Evolutionary conservation across 2,797 vertebrate species (phyloP).

Genomic region (Falco cherrug): DNA sequence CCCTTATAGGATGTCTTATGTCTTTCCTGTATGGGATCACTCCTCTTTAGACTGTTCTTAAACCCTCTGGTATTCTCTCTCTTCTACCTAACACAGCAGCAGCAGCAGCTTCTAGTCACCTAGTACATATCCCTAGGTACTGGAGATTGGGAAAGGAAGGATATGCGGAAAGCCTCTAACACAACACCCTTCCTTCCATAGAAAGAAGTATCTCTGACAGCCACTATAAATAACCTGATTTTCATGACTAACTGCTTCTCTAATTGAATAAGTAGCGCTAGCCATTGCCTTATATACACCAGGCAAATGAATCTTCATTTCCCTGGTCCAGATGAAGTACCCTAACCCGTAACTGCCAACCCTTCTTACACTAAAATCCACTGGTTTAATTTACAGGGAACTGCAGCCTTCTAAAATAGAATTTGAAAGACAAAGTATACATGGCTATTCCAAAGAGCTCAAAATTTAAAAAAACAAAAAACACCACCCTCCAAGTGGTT

Average conservation of each 20-base stretch:
- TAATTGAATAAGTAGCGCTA: neutral
- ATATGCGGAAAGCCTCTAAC: neutral
- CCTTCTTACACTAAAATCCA: neutral
- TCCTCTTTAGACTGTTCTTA: neutral
- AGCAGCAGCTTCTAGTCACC: neutral
- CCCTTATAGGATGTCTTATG: neutral
- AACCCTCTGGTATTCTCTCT: neutral
- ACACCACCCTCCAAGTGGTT: neutral
- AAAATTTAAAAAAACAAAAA: neutral
- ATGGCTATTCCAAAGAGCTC: neutral
- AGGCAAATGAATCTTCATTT: neutral
- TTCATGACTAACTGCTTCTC: neutral
- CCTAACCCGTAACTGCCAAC: neutral
- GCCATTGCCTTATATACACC: neutral
- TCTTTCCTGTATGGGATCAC: neutral
- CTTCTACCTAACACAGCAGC: neutral
- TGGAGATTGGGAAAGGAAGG: neutral
- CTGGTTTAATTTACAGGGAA: neutral
- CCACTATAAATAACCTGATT: neutral
- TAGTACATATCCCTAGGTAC: neutral
- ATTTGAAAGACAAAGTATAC: neutral
- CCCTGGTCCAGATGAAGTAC: neutral
- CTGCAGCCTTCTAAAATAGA: neutral
- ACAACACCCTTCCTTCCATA: neutral
- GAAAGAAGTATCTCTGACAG: neutral